These are phyloP conservation scores for Acropternis orthonyx DNA, from an alignment of 2,797 vertebrate species.

Conservation along the genomic window DNA sequence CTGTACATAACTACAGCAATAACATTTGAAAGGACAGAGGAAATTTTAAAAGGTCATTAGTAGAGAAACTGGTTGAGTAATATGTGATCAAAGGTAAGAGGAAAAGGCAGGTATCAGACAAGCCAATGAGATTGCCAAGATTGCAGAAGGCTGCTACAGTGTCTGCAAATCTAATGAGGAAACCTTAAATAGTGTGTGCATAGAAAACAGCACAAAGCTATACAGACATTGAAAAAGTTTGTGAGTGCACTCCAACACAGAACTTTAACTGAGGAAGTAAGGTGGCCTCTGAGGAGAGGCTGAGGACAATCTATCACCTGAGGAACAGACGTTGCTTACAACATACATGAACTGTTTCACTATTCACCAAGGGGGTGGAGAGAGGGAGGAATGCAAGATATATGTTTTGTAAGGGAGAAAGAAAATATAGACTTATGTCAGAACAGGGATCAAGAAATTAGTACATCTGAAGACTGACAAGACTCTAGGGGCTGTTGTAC, in stretches of 20 bases:
- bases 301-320: conserved; percentile 29
- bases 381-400: conserved; percentile 19
- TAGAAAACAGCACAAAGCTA: not conserved
- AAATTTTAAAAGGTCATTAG: not conserved
- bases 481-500: not conserved
- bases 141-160: not conserved
- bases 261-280: not conserved
- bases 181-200: not conserved
- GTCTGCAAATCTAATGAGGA: not conserved
- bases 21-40: not conserved
- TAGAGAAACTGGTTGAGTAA: not conserved
- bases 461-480: conserved; percentile 41
- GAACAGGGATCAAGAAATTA: conserved; percentile 38
- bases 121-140: not conserved
- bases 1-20: not conserved
- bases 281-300: not conserved
- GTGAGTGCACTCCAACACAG: not conserved
- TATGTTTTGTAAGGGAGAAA: conserved; percentile 43
- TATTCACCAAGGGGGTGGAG: conserved; percentile 12
- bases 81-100: not conserved
- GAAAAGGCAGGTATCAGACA: not conserved
- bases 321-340: not conserved
- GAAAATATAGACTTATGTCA: conserved; percentile 41
- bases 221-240: not conserved
- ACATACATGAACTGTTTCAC: conserved; percentile 13